phyloP scores from a whole-genome alignment of 2,888 invertebrate species.

The Amorpha juglandis region DNA sequence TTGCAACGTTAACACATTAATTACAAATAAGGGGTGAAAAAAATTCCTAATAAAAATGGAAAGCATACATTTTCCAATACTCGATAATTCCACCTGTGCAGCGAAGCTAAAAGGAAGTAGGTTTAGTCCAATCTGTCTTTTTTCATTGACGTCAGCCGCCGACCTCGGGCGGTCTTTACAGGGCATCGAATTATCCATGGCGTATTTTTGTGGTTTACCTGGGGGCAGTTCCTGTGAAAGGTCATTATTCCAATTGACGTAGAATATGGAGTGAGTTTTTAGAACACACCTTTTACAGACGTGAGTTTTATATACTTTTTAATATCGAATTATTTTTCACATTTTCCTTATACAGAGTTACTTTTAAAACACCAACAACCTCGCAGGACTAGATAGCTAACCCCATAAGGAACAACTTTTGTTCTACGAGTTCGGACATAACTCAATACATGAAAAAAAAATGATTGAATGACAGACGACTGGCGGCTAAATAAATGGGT shows the following conservation, averaged over 20 bases:
- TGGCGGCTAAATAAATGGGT: too few relatives aligned
- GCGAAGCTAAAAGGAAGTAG: constrained; percentile 19
- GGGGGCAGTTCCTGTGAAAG: neutral
- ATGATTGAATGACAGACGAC: too few relatives aligned
- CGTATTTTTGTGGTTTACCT: constrained; percentile 14
- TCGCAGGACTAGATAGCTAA: too few relatives aligned
- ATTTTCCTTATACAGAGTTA: too few relatives aligned
- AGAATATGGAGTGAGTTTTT: neutral
- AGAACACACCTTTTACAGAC: neutral
- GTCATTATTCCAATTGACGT: constrained; percentile 1
- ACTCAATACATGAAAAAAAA: too few relatives aligned
- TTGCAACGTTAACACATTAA: neutral
- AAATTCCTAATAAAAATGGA: neutral
- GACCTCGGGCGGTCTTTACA: neutral
- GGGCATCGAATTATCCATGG: constrained; percentile 18
- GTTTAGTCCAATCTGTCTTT: constrained; percentile 6
- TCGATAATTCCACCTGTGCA: constrained; percentile 9
- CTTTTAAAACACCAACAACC: too few relatives aligned
- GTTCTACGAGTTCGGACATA: too few relatives aligned
- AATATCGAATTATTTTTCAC: too few relatives aligned
- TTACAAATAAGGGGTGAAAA: constrained; percentile 25
- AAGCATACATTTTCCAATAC: constrained; percentile 16
- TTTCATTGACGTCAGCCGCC: constrained; percentile 12
- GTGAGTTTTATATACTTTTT: neutral
- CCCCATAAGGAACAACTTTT: too few relatives aligned